Evolutionary conservation across 2,888 invertebrate species (phyloP), one percentile per base, ranked within the genome.

Genomic region (Polietes domitor): DNA sequence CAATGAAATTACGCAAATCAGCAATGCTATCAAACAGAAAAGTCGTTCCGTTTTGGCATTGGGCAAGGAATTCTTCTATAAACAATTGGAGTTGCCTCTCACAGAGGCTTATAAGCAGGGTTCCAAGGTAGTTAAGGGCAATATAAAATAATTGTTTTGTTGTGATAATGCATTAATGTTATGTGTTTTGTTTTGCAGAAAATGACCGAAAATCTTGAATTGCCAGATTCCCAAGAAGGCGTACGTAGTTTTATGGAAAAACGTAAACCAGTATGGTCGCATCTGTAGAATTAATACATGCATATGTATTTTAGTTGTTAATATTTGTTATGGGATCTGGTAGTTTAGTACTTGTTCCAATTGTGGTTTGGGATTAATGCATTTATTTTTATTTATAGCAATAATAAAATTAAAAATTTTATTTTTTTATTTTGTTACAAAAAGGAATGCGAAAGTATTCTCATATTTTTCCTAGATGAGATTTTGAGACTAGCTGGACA

Each of bases 1-100:
- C 78, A 91, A 92, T 28, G 96, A 96, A 93, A 93, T 96, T 0
- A 90, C 94, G 74, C 93, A 93, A 87, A 94, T 97, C 10, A 94
- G 96, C 53, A 93, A 94, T 55, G 94, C 95, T 79, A 97, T 98
- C 74, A 94, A 94, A 88, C 88, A 92, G 1, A 97, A 97, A 92
- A 98, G 98, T 90, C 94, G 96, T 37, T 94, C 96, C 1, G 96
- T 99, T 1, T 93, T 98, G 24, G 93, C 95, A 28, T 90, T 98
- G n/a, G 99, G 99, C 4, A 99, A 99, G 92, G 94, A 95, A 83
- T 98, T 98, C 92, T 97, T 96, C 90, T 96, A 98, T 90, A 94
- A 96, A 88, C 99, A 99, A 93, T 93, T 97, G 28, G 94, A 95
- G 73, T 91, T 96, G 85, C 94, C 95, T 87, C 91, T 96, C 32